phyloP scores from a whole-genome alignment of 2,113 vertebrate species.

The Syngnathus floridae region DNA sequence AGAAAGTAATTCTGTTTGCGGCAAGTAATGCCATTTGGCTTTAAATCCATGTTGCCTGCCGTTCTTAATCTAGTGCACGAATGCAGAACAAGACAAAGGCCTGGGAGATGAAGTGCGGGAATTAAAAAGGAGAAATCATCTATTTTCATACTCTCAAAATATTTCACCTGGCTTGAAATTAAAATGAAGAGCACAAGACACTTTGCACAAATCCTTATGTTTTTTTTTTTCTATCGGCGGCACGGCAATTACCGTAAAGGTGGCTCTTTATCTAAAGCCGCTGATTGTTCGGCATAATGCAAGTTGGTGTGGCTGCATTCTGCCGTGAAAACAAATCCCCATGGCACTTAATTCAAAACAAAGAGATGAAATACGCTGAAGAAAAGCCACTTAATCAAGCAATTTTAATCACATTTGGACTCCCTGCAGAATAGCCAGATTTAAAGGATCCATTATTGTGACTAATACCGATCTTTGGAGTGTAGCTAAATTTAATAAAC shows the following conservation, averaged over 20 bases:
- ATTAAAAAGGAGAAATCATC: neutral
- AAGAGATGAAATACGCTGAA: constrained; percentile 34
- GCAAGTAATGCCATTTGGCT: constrained; percentile 36
- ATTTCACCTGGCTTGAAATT: constrained; percentile 42
- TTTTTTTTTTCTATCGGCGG: constrained; percentile 24
- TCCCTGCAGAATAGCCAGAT: neutral
- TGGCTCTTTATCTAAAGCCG: constrained; percentile 41
- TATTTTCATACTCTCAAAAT: constrained; percentile 35
- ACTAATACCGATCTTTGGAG: constrained; percentile 6
- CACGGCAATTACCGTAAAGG: constrained; percentile 44
- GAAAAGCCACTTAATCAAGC: constrained; percentile 24
- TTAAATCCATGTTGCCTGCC: constrained; percentile 17
- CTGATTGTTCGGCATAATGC: constrained; percentile 49
- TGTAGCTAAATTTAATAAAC: neutral
- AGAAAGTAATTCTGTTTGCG: constrained; percentile 19
- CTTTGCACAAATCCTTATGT: constrained; percentile 32
- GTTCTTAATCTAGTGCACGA: constrained; percentile 7
- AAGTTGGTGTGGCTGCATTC: constrained; percentile 34
- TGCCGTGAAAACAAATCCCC: constrained; percentile 36
- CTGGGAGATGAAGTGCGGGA: neutral
- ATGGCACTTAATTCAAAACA: constrained; percentile 46
- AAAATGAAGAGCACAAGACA: constrained; percentile 41
- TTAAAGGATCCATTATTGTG: constrained; percentile 12
- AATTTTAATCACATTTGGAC: constrained; percentile 4
- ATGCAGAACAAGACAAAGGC: constrained; percentile 16